These are phyloP conservation scores for Coelinius sp. DNA, from an alignment of 2,888 invertebrate species.

Conservation along the genomic window DNA sequence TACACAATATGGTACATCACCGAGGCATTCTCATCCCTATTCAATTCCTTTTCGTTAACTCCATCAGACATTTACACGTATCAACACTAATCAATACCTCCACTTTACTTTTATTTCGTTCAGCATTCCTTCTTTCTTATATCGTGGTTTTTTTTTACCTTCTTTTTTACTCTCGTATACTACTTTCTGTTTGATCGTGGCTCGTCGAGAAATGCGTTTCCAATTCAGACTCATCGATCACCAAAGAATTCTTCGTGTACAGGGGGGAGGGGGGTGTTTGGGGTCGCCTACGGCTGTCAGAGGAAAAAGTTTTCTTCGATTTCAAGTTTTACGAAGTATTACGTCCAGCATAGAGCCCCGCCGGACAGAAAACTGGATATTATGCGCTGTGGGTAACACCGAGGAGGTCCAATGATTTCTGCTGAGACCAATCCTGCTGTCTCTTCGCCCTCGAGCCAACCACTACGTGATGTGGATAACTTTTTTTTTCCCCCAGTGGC, in stretches of 20 bases:
- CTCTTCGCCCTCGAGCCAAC: constrained; percentile 19
- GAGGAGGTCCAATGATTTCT: constrained; percentile 44
- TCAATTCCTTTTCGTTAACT: constrained; percentile 53
- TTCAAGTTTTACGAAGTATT: background rate
- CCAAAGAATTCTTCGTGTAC: background rate
- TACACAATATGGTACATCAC: constrained; percentile 43
- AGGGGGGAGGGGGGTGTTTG: background rate
- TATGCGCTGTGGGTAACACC: constrained; percentile 45
- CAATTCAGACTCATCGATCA: constrained; percentile 17
- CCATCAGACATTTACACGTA: constrained; percentile 42
- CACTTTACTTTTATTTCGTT: constrained; percentile 21
- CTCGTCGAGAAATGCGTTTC: background rate
- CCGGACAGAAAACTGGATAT: constrained; percentile 34
- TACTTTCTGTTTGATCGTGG: background rate
- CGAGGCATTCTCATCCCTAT: constrained; percentile 46
- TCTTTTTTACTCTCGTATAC: background rate
- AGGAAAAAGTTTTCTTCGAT: background rate
- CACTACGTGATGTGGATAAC: constrained; percentile 34
- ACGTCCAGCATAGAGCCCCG: constrained; percentile 5
- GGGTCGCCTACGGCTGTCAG: constrained; percentile 10
- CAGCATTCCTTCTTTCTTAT: background rate
- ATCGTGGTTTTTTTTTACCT: constrained; percentile 29
- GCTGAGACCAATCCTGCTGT: constrained; percentile 41
- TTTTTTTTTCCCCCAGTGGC: background rate
- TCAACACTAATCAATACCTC: constrained; percentile 17